Percentiles rank a stretch among this genome's conserved stretches.
Evolutionary conservation across 2,888 invertebrate genomes (phyloP).

Genomic region (Sarcophaga carnaria): DNA sequence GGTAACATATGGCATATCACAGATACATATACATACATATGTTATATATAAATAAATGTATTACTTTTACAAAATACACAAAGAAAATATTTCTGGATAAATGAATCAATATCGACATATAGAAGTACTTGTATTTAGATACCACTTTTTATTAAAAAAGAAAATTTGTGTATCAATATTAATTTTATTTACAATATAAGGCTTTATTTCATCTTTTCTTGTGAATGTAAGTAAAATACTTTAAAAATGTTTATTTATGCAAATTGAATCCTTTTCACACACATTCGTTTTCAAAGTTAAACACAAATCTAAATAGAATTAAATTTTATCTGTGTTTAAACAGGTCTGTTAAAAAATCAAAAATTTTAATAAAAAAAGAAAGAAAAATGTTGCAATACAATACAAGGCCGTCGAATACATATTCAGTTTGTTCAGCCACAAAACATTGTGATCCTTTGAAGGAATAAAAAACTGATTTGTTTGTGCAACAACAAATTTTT

Average conservation of each 20-base stretch:
- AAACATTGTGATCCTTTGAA: constrained; percentile 3
- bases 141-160: too few species aligned
- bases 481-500: constrained; percentile 74
- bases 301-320: constrained; percentile 48
- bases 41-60: too few species aligned
- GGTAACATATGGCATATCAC: too few species aligned
- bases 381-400: constrained; percentile 8
- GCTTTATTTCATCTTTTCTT: too few species aligned
- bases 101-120: too few species aligned
- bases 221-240: too few species aligned
- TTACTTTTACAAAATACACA: too few species aligned
- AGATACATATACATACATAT: too few species aligned
- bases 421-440: background rate
- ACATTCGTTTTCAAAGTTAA: constrained; percentile 25
- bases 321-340: constrained; percentile 64
- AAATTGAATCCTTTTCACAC: constrained; percentile 18
- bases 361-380: constrained; percentile 45
- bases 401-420: background rate
- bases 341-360: constrained; percentile 52
- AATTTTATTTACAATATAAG: too few species aligned
- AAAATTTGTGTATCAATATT: too few species aligned
- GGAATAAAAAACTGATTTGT: constrained; percentile 17
- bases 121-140: too few species aligned
- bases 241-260: constrained; percentile 8
- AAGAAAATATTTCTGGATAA: too few species aligned